These are phyloP conservation scores for Ylistrum balloti DNA, from an alignment of 1,140 invertebrate genomes.

Conservation along the genomic window DNA sequence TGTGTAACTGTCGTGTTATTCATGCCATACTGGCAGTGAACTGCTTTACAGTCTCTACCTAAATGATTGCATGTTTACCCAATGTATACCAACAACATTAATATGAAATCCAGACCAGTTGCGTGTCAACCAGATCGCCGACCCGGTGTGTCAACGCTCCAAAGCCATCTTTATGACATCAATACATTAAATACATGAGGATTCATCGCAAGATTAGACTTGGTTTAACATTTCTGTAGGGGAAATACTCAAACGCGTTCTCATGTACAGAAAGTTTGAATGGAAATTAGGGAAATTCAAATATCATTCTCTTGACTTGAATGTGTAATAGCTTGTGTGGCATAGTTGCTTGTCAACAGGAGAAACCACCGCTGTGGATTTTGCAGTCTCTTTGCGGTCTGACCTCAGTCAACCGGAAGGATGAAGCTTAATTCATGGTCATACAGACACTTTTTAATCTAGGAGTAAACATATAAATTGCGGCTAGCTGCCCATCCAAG, in stretches of 20 bases:
- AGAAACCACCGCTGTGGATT: not conserved
- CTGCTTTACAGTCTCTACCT: not conserved
- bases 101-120: not conserved
- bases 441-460: constrained; percentile 39
- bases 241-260: not conserved
- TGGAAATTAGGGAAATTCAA: not conserved
- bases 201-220: not conserved
- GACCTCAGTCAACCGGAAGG: constrained; percentile 31
- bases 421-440: constrained; percentile 6
- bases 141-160: not conserved
- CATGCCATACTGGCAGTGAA: not conserved
- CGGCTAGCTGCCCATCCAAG: not conserved
- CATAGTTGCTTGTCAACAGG: not conserved
- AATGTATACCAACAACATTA: not conserved
- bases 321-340: not conserved
- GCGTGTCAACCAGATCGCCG: not conserved
- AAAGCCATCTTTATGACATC: not conserved
- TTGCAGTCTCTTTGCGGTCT: not conserved
- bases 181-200: no score
- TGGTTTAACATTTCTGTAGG: not conserved
- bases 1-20: not conserved
- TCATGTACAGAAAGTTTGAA: not conserved
- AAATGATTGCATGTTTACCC: not conserved
- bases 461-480: not conserved
- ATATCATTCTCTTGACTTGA: not conserved